Base-by-base conservation (phyloP, 1,140 invertebrate species). In the Euwallacea fornicatus region DNA sequence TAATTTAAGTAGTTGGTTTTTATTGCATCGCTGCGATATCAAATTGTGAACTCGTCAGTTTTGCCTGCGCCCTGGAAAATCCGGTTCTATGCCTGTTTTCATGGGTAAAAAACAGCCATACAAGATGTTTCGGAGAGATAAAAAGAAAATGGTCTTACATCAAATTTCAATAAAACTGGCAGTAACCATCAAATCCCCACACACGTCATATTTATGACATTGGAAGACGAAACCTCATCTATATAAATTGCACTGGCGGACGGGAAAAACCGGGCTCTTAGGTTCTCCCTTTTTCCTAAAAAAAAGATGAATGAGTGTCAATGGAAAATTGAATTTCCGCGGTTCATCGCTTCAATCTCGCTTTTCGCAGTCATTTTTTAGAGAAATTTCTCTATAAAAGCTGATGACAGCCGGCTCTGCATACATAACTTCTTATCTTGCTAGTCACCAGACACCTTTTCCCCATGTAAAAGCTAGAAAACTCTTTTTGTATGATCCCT, bases 331-430 rank as follows among this genome's bases (percentile, higher is more conserved):
- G 83, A 83, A 84, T 84, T 69, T 82, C 82, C 79, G 81, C 79
- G 83, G 82, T 84, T 83, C 83, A 84, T 85, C 83, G 84, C 83
- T 82, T 84, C 83, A 84, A 84, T 85, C 84, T 76, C 77, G 74
- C 72, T 63, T 60, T 76, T 74, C 72, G 63, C 55, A 46, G 65
- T 69, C 72, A 75, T 76, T 76, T 77, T 75, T 77, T 77, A 73
- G 55, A 74, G 69, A 71, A 77, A 77, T 77, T 76, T 74, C 71
- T 77, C 71, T 74, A 77, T 77, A 77, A 77, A 77, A 77, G 71
- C 73, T 76, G 75, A 76, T 77, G 74, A 76, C 74, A 77, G 71
- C 63, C 64, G 69, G 75, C 60, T 73, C 69, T 74, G 73, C 74
- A 73, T 73, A 70, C 71, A 76, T 76, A 74, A 73, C 73, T 76